These are phyloP conservation scores for Helicolenus hilgendorfi DNA, from an alignment of 2,797 vertebrate genomes.

Conservation along the genomic window DNA sequence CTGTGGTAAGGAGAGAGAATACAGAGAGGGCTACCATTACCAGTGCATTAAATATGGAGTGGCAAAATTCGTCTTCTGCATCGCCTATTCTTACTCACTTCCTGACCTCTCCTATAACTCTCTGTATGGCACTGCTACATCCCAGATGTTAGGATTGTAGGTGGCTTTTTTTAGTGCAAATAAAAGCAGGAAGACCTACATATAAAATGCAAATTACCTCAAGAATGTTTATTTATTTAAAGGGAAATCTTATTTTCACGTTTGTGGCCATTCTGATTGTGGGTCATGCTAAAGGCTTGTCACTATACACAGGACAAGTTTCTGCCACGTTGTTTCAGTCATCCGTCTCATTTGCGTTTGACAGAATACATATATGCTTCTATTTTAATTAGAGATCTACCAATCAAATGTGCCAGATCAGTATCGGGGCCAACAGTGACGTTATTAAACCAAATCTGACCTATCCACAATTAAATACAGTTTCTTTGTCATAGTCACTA, in stretches of 20 bases:
- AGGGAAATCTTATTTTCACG: background rate
- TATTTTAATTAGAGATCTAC: background rate
- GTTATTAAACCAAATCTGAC: background rate
- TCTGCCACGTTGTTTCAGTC: background rate
- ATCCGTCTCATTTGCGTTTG: background rate
- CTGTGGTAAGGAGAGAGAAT: conserved; percentile 67
- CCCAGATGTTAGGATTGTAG: background rate
- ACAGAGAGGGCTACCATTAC: conserved; percentile 74
- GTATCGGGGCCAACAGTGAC: background rate
- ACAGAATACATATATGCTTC: background rate
- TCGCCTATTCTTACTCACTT: conserved; percentile 31
- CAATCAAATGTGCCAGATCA: background rate
- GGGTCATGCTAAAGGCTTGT: background rate
- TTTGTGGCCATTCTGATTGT: background rate
- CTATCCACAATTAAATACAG: background rate
- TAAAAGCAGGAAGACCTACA: background rate
- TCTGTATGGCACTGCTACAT: background rate
- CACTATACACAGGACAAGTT: background rate
- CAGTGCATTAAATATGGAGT: conserved; percentile 84
- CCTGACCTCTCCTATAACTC: conserved; percentile 21
- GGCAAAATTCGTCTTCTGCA: conserved; percentile 57
- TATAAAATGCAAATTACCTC: background rate
- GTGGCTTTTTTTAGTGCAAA: background rate
- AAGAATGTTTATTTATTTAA: background rate
- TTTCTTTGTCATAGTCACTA: background rate